Percentiles rank a stretch among this genome's conserved stretches.
Evolutionary conservation across 2,888 invertebrate species (phyloP).

Genomic region (Eupithecia tripunctaria): DNA sequence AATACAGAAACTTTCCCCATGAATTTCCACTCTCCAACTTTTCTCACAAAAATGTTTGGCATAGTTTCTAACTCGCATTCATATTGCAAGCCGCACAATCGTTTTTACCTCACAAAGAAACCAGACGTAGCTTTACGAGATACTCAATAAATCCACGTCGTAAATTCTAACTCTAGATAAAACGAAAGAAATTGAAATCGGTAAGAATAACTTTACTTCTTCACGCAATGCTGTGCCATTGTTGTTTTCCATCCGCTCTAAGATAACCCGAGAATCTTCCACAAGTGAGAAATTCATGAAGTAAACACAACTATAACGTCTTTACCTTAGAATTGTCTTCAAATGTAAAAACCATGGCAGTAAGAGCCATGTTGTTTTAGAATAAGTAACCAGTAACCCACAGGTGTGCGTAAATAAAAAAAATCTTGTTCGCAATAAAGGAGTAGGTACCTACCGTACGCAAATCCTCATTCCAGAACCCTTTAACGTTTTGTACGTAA

Average conservation of each 20-base stretch:
- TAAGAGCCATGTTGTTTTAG: neutral
- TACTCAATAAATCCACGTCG: conserved; percentile 37
- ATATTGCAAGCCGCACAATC: conserved; percentile 33
- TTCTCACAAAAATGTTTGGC: conserved; percentile 30
- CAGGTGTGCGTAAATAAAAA: conserved; percentile 51
- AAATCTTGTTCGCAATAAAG: conserved; percentile 55
- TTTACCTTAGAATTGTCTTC: neutral
- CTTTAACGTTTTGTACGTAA: conserved; percentile 35
- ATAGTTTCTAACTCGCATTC: conserved; percentile 30
- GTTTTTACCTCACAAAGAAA: conserved; percentile 37
- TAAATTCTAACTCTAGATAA: conserved; percentile 34
- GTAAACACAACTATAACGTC: neutral
- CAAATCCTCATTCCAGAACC: conserved; percentile 35
- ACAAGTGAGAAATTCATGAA: neutral
- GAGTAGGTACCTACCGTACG: conserved; percentile 34
- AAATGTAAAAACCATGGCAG: neutral
- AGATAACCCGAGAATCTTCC: neutral
- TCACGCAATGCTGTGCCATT: conserved; percentile 56
- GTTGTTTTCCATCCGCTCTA: conserved; percentile 12
- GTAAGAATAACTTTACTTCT: conserved; percentile 32
- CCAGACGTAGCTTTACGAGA: conserved; percentile 34
- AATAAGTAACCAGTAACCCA: conserved; percentile 31
- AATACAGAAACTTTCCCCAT: conserved; percentile 28
- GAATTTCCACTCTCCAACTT: conserved; percentile 29
- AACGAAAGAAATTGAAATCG: conserved; percentile 37